Base-by-base conservation (phyloP, 92 coral and sea anemone genomes). In the Porites cylindrica region DNA sequence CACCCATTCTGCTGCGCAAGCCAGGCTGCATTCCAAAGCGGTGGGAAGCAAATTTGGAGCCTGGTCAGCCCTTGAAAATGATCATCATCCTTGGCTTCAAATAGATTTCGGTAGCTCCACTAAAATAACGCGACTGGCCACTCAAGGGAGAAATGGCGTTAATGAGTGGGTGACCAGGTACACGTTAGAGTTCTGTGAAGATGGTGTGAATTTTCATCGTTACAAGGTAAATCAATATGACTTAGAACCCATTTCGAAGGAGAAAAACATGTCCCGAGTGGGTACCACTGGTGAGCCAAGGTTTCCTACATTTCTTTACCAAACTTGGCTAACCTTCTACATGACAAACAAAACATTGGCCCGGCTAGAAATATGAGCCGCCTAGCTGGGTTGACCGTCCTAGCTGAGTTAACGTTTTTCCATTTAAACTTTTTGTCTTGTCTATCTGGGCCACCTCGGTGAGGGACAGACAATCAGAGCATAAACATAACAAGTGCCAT, bases 21-120 rank as follows among this genome's bases (percentile, higher is more conserved):
- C 84, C 75, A 66, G 84, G 62, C 23, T 80, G 50, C 10, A 80
- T 68, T 65, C 13, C 5, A 80, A 47, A 8, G 4, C 47, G 24
- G 47, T 4, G 8, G 84, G 84, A 6, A 13, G 16, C 73, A 50
- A 23, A 17, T 59, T 9, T 24, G 83, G 83, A 47, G 83, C 51
- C 61, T 79, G 83, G 83, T 63, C 83, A 43, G 50, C 83, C 10
- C 58, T 18, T 19, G 6, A 10, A 43, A 3, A 4, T 12, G 73
- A 79, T 79, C 53, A 19, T 7, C 63, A 79, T 10, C 83, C 61
- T 16, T 79, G 83, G 83, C 83, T 79, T 79, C 70, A 79, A 26
- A 72, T 79, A 11, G 73, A 79, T 51, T 47, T 79, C 29, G 72
- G 72, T 11, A 63, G 73, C 17, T 66, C 9, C 18, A 66, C 73